These are phyloP conservation scores for Grapholita molesta DNA, from an alignment of 1,140 invertebrate species.

Conservation along the genomic window DNA sequence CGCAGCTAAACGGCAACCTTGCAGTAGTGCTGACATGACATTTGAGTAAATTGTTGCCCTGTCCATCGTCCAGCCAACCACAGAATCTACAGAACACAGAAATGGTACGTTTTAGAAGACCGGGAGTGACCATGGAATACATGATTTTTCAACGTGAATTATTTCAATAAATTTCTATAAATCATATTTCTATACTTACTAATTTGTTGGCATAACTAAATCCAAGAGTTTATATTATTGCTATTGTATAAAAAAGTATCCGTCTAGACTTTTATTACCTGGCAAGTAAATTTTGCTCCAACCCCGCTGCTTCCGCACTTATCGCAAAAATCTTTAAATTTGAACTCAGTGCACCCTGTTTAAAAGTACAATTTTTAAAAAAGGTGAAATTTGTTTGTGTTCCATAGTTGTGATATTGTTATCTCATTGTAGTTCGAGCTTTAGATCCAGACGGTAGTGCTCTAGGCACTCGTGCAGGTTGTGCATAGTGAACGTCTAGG, in stretches of 20 bases:
- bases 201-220: too few species aligned
- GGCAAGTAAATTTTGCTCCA: not conserved
- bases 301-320: not conserved
- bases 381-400: not conserved
- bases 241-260: too few species aligned
- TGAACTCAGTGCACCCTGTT: not conserved
- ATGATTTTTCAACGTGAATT: too few species aligned
- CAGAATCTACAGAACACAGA: not conserved
- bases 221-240: too few species aligned
- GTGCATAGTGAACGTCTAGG: not conserved
- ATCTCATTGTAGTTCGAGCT: not conserved
- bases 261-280: not conserved
- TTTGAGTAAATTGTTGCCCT: not conserved
- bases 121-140: too few species aligned
- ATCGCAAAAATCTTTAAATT: not conserved
- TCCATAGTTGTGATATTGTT: not conserved
- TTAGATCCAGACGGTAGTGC: not conserved
- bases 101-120: not conserved
- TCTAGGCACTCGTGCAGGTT: not conserved
- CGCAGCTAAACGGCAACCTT: slow-evolving; percentile 39
- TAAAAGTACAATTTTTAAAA: not conserved
- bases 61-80: not conserved
- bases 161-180: too few species aligned
- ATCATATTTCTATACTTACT: too few species aligned
- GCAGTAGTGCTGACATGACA: slow-evolving; percentile 34